Evolutionary conservation across 2,113 vertebrate species (phyloP).

Genomic region (Condylura cristata): DNA sequence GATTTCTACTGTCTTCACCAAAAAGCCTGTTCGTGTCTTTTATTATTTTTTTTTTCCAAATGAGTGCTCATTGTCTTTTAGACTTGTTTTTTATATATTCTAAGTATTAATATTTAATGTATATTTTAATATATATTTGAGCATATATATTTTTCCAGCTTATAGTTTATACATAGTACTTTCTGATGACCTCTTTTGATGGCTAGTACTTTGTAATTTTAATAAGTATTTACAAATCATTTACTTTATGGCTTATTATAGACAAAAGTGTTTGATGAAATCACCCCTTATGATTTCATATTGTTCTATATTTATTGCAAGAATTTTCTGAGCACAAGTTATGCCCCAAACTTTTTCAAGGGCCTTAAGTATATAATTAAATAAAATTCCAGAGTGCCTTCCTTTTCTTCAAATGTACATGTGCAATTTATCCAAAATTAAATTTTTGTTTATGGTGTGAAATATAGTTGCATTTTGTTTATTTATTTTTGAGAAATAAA

Average conservation of each 20-base stretch:
- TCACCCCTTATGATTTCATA: not conserved
- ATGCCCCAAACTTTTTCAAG: not conserved
- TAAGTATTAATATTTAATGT: constrained; percentile 6
- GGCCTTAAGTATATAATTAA: not conserved
- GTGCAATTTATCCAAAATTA: not conserved
- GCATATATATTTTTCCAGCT: not conserved
- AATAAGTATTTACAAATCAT: not conserved
- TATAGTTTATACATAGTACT: not conserved
- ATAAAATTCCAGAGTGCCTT: not conserved
- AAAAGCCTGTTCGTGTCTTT: not conserved
- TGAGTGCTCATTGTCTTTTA: not conserved
- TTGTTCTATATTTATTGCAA: not conserved
- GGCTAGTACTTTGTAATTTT: not conserved
- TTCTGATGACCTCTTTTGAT: not conserved
- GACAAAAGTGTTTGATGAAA: not conserved
- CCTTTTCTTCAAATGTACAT: not conserved
- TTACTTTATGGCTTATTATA: not conserved
- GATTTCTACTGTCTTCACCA: not conserved
- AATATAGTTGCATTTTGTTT: not conserved
- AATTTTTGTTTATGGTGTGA: not conserved
- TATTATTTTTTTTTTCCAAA: not conserved
- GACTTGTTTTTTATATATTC: not conserved
- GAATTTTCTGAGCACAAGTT: not conserved
- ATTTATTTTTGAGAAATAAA: not conserved
- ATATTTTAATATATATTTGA: not conserved